Percentiles rank a stretch among this genome's conserved stretches.
phyloP scores from a whole-genome alignment of 2,797 vertebrate species.

The Hippocampus kuda region DNA sequence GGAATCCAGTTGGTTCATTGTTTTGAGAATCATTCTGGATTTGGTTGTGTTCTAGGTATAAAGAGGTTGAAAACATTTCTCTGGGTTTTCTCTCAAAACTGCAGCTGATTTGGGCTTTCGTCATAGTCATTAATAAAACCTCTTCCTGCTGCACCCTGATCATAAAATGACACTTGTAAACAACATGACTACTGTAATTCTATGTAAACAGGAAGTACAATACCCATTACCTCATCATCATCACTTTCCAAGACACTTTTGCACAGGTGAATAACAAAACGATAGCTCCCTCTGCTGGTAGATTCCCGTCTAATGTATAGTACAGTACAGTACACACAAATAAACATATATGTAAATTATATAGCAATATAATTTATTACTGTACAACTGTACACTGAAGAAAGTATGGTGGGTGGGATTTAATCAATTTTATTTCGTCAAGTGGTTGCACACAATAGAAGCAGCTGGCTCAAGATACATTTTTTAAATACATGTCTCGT shows the following conservation, averaged over 20 bases:
- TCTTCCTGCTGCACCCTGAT: background rate
- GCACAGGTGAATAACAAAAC: background rate
- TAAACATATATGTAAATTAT: no score
- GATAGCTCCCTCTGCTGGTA: conserved; percentile 50
- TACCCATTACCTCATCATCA: conserved; percentile 27
- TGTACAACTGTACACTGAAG: no score
- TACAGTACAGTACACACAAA: background rate
- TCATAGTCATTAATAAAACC: background rate
- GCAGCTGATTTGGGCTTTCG: background rate
- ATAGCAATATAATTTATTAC: no score
- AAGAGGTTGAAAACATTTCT: background rate
- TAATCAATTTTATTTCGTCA: no score
- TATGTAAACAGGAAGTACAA: conserved; percentile 2
- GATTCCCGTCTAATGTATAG: background rate
- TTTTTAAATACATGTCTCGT: no score
- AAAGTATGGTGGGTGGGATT: no score
- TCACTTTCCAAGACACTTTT: background rate
- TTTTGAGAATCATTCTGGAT: conserved; percentile 18
- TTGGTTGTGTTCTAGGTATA: background rate
- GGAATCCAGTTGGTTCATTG: conserved; percentile 24
- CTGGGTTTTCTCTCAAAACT: background rate
- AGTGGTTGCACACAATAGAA: no score
- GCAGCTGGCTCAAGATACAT: no score
- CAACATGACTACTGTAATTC: background rate
- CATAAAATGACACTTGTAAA: background rate